phyloP scores from a whole-genome alignment of 2,113 vertebrate species.

The Machaerirhynchus nigripectus region DNA sequence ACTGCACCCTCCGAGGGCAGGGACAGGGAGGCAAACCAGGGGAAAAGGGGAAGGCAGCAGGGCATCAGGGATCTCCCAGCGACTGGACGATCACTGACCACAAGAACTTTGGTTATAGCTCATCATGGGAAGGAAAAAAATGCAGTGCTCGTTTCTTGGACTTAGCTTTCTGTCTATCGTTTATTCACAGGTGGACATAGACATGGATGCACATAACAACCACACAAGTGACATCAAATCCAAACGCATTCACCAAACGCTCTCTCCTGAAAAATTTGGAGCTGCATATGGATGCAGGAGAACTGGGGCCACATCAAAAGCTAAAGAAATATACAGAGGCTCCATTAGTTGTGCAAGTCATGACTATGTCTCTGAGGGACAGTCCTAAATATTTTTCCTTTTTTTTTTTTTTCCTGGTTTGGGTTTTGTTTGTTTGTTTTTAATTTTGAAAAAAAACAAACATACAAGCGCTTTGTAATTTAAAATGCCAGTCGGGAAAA shows the following conservation, averaged over 20 bases:
- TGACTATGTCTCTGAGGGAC: constrained; percentile 40
- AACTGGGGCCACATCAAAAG: neutral
- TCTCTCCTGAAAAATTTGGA: neutral
- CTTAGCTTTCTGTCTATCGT: constrained; percentile 25
- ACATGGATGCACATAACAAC: constrained; percentile 54
- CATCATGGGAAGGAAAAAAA: neutral
- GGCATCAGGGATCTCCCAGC: neutral
- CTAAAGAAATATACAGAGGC: constrained; percentile 22
- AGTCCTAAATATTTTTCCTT: neutral
- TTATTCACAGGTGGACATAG: constrained; percentile 53
- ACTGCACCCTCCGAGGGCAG: neutral
- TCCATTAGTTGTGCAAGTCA: neutral
- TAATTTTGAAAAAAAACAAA: neutral
- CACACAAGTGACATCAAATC: constrained; percentile 55
- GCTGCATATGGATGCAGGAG: constrained; percentile 19
- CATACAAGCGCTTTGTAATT: neutral
- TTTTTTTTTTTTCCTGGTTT: neutral
- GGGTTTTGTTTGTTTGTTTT: neutral
- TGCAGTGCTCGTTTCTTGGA: neutral
- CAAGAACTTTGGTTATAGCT: neutral
- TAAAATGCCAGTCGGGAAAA: neutral
- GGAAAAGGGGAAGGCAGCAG: neutral
- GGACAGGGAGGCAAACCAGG: neutral
- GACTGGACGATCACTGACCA: neutral
- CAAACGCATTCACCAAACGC: constrained; percentile 48